These are phyloP conservation scores for Callyntrura guangdongensis DNA, from an alignment of 2,888 invertebrate genomes.

Conservation along the genomic window DNA sequence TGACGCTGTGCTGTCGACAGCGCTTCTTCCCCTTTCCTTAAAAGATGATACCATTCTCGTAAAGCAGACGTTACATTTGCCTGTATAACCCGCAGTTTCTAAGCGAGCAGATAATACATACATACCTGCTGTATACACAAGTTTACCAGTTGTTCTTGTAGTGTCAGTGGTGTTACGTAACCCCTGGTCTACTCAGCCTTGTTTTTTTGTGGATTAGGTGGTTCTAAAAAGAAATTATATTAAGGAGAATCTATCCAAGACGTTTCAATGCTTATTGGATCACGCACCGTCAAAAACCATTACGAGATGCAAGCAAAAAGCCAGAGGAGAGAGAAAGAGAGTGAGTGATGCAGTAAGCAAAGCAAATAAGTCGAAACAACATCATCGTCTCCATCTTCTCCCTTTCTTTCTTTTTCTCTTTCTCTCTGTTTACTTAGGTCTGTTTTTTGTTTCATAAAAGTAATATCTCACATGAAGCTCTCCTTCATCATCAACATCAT, in stretches of 20 bases:
- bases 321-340: conserved; percentile 35
- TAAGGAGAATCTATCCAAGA: conserved; percentile 72
- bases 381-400: conserved; percentile 32
- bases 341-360: conserved; percentile 64
- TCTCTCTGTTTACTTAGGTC: not conserved
- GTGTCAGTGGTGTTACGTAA: not conserved
- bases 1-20: conserved; percentile 60
- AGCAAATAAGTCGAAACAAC: conserved; percentile 49
- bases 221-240: conserved; percentile 67
- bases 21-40: conserved; percentile 3
- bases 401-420: conserved; percentile 38
- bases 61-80: not conserved
- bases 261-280: conserved; percentile 78
- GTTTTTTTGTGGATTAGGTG: conserved; percentile 62
- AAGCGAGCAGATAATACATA: not conserved
- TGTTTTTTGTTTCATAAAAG: conserved; percentile 65
- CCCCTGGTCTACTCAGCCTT: not conserved
- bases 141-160: not conserved
- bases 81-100: not conserved
- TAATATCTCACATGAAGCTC: conserved; percentile 65
- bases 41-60: conserved; percentile 16
- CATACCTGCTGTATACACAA: not conserved
- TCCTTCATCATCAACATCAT: conserved; percentile 57
- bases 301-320: conserved; percentile 69
- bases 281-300: conserved; percentile 79